Evolutionary conservation across 2,888 invertebrate genomes (phyloP).

Genomic region (Serrognathus titanus): DNA sequence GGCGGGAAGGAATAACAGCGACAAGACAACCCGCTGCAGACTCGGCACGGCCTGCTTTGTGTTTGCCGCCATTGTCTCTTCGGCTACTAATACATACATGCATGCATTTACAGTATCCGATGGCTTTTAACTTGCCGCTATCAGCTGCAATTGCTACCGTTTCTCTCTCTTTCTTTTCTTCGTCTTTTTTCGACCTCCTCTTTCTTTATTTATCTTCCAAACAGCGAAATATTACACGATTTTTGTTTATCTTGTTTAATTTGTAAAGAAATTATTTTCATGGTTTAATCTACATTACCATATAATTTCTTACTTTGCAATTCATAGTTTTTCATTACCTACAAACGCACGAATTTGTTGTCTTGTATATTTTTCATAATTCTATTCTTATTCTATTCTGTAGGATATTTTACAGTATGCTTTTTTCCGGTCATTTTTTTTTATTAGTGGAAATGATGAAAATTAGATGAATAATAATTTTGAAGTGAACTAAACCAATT

Average conservation of each 20-base stretch:
- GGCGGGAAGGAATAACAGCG: slow-evolving; percentile 12
- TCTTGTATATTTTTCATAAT: too few relatives aligned
- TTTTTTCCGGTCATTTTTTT: too few relatives aligned
- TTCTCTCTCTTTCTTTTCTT: slow-evolving; percentile 18
- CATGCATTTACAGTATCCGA: slow-evolving; percentile 28
- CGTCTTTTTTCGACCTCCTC: background rate
- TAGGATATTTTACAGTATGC: too few relatives aligned
- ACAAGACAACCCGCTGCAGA: slow-evolving; percentile 19
- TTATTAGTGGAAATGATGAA: too few relatives aligned
- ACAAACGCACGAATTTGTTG: too few relatives aligned
- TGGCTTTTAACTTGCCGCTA: slow-evolving; percentile 28
- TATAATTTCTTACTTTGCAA: background rate
- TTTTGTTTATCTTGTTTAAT: background rate
- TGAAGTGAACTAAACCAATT: too few relatives aligned
- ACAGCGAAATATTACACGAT: too few relatives aligned
- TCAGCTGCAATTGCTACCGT: slow-evolving; percentile 27
- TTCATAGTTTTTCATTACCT: background rate
- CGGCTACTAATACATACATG: slow-evolving; percentile 31
- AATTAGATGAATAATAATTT: too few relatives aligned
- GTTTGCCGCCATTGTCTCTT: slow-evolving; percentile 28
- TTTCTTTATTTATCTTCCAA: background rate
- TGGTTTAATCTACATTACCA: background rate
- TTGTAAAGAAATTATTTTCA: background rate
- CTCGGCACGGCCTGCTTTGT: slow-evolving; percentile 18
- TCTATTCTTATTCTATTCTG: too few relatives aligned